These are phyloP conservation scores for Phoeniculus purpureus DNA, from an alignment of 2,797 vertebrate genomes.

Conservation along the genomic window DNA sequence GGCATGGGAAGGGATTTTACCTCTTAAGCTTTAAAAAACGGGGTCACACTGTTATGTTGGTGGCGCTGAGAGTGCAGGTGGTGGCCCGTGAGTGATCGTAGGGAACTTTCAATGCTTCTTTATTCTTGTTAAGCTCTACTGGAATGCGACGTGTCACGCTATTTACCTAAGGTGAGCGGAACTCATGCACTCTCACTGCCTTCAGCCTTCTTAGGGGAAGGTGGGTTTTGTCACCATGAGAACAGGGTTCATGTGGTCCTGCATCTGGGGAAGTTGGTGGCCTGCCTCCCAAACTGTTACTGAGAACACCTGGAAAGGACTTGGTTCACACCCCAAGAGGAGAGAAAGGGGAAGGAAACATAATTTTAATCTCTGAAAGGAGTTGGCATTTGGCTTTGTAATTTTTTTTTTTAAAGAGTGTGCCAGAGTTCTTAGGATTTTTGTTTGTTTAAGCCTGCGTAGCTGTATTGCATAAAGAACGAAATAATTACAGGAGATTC, in stretches of 20 bases:
- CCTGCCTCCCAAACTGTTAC: slow-evolving; percentile 44
- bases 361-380: not conserved
- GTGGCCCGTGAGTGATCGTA: rapidly evolving
- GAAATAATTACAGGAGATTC: not conserved
- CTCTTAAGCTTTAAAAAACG: not conserved
- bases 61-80: not conserved
- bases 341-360: slow-evolving; percentile 29
- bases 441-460: not conserved
- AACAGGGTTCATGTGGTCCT: not conserved
- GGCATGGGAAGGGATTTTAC: not conserved
- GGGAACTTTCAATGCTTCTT: not conserved
- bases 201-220: slow-evolving; percentile 16
- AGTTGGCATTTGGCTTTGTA: not conserved
- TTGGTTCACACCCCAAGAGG: slow-evolving; percentile 2
- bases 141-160: not conserved
- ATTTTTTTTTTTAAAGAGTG: not conserved
- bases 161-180: slow-evolving; percentile 4
- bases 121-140: not conserved
- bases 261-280: slow-evolving; percentile 45
- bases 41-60: rapidly evolving
- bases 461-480: not conserved
- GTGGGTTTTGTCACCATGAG: slow-evolving; percentile 41
- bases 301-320: slow-evolving; percentile 62
- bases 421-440: not conserved
- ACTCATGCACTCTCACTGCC: not conserved